These are phyloP conservation scores for Cepaea nemoralis DNA, from an alignment of 1,140 invertebrate species.

Conservation along the genomic window DNA sequence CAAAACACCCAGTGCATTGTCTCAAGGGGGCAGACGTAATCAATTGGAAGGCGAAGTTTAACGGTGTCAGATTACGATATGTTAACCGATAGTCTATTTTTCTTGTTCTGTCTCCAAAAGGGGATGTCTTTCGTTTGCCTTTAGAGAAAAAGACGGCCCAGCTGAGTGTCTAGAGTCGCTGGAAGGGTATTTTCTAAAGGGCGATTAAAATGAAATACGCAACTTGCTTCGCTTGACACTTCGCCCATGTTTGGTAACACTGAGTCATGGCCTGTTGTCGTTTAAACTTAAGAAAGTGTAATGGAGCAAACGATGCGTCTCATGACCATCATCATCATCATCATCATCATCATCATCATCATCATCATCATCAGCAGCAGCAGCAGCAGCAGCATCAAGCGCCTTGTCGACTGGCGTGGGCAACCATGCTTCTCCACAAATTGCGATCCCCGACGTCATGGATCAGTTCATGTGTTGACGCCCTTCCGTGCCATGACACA, in stretches of 20 bases:
- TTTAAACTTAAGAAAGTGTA: neutral
- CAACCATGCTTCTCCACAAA: too few relatives aligned
- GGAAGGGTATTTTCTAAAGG: neutral
- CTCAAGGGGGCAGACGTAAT: conserved; percentile 5
- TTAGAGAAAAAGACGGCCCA: neutral
- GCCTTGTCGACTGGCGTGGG: too few relatives aligned
- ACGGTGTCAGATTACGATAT: neutral
- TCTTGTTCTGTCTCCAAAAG: neutral
- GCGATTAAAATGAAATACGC: neutral
- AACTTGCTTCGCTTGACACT: neutral
- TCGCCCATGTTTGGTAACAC: neutral
- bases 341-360: too few relatives aligned
- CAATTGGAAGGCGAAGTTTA: neutral
- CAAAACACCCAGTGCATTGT: neutral
- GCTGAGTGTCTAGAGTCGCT: neutral
- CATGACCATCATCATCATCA: neutral
- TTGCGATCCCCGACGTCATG: too few relatives aligned
- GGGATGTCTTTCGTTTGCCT: neutral
- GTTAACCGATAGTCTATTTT: conserved; percentile 7
- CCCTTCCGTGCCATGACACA: too few relatives aligned
- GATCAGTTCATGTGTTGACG: too few relatives aligned
- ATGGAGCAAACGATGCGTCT: neutral
- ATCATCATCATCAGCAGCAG: too few relatives aligned
- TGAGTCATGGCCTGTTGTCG: neutral
- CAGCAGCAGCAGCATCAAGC: too few relatives aligned